phyloP scores from a whole-genome alignment of 2,797 vertebrate species.

The Buceros bicornis region DNA sequence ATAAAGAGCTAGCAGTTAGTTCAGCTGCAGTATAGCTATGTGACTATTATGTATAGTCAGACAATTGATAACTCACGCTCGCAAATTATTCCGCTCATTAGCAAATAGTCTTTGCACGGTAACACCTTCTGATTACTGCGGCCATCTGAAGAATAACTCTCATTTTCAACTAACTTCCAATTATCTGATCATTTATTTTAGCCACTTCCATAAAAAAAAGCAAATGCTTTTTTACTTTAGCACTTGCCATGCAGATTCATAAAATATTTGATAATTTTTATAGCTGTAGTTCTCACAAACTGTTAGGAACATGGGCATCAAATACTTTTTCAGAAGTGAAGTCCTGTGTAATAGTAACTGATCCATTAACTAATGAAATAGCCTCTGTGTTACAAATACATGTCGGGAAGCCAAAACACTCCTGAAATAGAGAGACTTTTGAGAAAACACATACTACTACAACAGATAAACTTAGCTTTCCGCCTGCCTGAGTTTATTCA shows the following conservation, averaged over 20 bases:
- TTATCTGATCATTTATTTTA: not conserved
- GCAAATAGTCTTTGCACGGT: not conserved
- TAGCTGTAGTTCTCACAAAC: not conserved
- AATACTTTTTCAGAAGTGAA: not conserved
- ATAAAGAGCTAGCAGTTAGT: not conserved
- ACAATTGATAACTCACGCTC: not conserved
- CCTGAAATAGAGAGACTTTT: conserved; percentile 10
- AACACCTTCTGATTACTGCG: not conserved
- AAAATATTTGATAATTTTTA: not conserved
- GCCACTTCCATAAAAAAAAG: not conserved
- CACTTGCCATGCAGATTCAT: not conserved
- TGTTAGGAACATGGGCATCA: not conserved
- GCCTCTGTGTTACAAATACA: not conserved
- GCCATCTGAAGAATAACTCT: not conserved
- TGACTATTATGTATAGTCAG: not conserved
- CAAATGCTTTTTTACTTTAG: not conserved
- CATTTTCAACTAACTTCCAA: not conserved
- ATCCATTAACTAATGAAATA: not conserved
- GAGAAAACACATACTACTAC: not conserved
- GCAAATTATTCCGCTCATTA: not conserved
- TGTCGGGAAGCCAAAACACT: conserved; percentile 33
- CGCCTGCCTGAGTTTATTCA: not conserved
- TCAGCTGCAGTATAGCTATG: not conserved
- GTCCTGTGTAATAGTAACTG: not conserved
- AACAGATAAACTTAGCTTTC: not conserved